phyloP scores from a whole-genome alignment of 2,113 vertebrate species.

The Eretmochelys imbricata region DNA sequence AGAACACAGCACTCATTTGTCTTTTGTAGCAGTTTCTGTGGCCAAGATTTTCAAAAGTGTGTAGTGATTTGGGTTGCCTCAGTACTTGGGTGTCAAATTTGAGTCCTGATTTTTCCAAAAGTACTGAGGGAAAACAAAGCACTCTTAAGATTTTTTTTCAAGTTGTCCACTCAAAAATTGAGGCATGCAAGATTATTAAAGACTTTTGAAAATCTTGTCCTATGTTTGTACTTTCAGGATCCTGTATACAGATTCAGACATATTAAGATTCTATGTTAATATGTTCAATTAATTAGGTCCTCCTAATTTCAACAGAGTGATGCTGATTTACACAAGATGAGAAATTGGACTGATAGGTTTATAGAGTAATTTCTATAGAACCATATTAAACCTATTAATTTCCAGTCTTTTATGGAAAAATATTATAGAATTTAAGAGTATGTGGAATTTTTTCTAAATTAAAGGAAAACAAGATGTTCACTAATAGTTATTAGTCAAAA shows the following conservation, averaged over 20 bases:
- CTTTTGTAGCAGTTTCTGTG: neutral
- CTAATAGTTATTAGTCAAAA: neutral
- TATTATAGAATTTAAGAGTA: too few species aligned
- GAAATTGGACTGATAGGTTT: neutral
- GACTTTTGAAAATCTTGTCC: neutral
- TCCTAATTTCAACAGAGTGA: neutral
- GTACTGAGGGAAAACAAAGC: neutral
- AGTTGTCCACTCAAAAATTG: neutral
- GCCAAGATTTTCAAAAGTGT: neutral
- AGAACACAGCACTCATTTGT: rapidly evolving
- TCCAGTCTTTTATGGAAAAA: neutral
- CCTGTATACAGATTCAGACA: neutral
- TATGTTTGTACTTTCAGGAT: neutral
- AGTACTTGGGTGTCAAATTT: neutral
- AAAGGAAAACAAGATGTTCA: neutral
- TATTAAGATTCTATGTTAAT: neutral
- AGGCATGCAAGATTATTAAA: neutral
- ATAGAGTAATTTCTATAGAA: neutral
- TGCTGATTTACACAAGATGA: neutral
- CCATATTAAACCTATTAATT: neutral
- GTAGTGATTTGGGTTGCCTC: neutral
- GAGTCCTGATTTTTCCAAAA: neutral
- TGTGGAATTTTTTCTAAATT: neutral
- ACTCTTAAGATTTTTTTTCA: neutral
- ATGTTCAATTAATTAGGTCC: neutral